Evolutionary conservation across 1,140 invertebrate species (phyloP).

Genomic region (Diorhabda sublineata): DNA sequence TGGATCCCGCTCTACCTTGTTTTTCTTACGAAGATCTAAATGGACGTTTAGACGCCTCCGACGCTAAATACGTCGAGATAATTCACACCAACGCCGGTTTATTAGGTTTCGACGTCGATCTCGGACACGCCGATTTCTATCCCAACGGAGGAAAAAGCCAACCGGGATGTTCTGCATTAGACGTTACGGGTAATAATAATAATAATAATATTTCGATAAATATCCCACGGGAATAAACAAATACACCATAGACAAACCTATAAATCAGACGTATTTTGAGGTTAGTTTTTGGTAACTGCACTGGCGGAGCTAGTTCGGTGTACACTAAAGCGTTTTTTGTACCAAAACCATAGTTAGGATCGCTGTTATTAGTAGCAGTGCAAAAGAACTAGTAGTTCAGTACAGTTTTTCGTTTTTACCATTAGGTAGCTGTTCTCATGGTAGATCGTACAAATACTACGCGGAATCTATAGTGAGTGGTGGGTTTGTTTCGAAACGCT

Average conservation of each 20-base stretch:
- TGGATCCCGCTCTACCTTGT: conserved; percentile 55
- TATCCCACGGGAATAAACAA: no score
- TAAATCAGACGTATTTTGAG: no score
- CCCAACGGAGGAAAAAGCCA: conserved; percentile 63
- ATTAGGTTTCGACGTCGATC: conserved; percentile 55
- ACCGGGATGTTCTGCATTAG: conserved; percentile 57
- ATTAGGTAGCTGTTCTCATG: conserved; percentile 50
- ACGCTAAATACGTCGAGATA: conserved; percentile 59
- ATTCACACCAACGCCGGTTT: conserved; percentile 59
- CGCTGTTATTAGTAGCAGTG: no score
- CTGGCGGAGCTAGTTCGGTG: no score
- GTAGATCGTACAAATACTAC: conserved; percentile 52
- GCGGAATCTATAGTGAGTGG: conserved; percentile 16
- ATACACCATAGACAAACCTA: no score
- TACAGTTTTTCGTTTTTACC: background rate
- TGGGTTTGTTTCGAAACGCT: conserved; percentile 50
- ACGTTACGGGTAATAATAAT: conserved; percentile 29
- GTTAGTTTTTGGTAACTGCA: no score
- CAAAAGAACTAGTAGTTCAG: no score
- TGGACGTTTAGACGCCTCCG: conserved; percentile 55
- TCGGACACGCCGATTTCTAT: conserved; percentile 68
- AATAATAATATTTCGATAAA: no score
- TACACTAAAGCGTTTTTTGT: no score
- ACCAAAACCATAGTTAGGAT: no score
- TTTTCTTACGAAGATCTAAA: conserved; percentile 48